Percentiles rank a stretch among this genome's conserved stretches.
Evolutionary conservation across 2,888 invertebrate genomes (phyloP).

Genomic region (Drosophila picticornis): DNA sequence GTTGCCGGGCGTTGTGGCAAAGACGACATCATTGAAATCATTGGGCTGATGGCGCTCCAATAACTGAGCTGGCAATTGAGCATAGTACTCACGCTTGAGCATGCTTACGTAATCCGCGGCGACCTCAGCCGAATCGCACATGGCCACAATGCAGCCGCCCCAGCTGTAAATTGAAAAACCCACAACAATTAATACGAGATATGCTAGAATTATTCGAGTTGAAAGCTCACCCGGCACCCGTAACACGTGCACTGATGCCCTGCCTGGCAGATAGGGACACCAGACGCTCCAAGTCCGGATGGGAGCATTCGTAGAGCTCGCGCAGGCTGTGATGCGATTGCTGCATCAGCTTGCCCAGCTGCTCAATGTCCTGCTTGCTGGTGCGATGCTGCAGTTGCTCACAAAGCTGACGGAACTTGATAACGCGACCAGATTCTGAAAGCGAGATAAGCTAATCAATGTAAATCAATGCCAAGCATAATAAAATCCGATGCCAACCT

Average conservation of each 20-base stretch:
- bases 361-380: conserved; percentile 71
- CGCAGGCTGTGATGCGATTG: conserved; percentile 95
- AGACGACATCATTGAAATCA: conserved; percentile 87
- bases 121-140: conserved; percentile 86
- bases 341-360: conserved; percentile 93
- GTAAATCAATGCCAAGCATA: not conserved
- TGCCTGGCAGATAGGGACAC: conserved; percentile 90
- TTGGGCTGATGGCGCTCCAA: conserved; percentile 85
- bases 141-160: conserved; percentile 98
- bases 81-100: conserved; percentile 90
- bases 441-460: not conserved
- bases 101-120: conserved; percentile 89
- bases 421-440: conserved; percentile 94
- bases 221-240: conserved; percentile 93
- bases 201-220: not conserved
- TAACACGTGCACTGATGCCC: conserved; percentile 94
- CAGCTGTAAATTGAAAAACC: conserved; percentile 87
- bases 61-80: conserved; percentile 85
- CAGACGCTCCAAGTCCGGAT: conserved; percentile 93
- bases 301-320: conserved; percentile 96
- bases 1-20: conserved; percentile 88
- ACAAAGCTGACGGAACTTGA: conserved; percentile 90
- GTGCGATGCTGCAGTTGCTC: conserved; percentile 59
- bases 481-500: conserved; percentile 85
- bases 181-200: no score